Evolutionary conservation across 2,113 vertebrate genomes (phyloP).

Genomic region (Aix galericulata): DNA sequence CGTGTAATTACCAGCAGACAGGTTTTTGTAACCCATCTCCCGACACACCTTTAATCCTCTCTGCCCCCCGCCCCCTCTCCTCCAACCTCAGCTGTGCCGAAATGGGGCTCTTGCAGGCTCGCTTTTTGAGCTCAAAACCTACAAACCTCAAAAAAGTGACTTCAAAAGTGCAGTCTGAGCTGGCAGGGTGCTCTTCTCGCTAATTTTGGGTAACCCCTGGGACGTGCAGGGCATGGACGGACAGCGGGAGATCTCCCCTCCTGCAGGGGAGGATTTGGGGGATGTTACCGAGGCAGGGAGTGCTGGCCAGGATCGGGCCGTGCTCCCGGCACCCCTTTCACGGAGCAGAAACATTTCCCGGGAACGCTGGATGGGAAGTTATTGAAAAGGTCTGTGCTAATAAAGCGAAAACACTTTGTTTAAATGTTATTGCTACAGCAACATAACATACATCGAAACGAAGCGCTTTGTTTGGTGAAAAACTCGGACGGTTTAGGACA

Average conservation of each 20-base stretch:
- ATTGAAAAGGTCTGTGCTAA: neutral
- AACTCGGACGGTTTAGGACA: neutral
- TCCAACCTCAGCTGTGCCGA: neutral
- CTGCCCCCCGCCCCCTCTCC: neutral
- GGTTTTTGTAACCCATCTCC: neutral
- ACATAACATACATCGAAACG: neutral
- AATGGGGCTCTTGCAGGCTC: neutral
- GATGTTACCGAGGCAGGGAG: neutral
- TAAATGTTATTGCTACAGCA: slow-evolving; percentile 29
- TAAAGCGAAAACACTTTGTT: neutral
- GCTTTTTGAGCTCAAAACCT: neutral
- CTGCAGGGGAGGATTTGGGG: neutral
- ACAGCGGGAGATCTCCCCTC: neutral
- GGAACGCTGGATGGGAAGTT: neutral
- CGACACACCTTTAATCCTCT: neutral
- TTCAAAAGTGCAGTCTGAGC: neutral
- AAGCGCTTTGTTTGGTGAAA: neutral
- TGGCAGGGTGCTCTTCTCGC: neutral
- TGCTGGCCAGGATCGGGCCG: neutral
- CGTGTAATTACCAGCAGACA: neutral
- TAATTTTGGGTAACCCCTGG: neutral
- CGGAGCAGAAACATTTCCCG: neutral
- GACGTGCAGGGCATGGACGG: no score
- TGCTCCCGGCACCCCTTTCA: neutral
- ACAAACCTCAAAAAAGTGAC: rapidly evolving